Evolutionary conservation across 2,113 vertebrate genomes (phyloP).

Genomic region (Terrapene triunguis): DNA sequence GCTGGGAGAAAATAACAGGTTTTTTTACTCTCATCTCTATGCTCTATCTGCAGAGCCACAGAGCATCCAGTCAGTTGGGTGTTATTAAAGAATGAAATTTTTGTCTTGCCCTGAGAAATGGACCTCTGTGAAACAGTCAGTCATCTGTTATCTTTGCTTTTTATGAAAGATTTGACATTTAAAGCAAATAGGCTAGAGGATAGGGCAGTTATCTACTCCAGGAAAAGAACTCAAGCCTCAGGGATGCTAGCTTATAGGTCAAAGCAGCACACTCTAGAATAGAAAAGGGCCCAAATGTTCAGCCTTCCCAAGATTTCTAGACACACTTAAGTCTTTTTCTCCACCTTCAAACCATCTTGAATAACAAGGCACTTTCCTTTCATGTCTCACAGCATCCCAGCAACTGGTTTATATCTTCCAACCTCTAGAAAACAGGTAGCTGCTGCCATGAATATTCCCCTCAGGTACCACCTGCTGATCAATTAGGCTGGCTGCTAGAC

Average conservation of each 20-base stretch:
- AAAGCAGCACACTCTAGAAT: rapidly evolving
- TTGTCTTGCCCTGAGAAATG: not conserved
- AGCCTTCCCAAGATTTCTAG: not conserved
- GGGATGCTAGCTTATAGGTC: not conserved
- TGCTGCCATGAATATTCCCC: not conserved
- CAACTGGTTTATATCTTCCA: not conserved
- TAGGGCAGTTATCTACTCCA: not conserved
- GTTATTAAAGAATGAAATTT: not conserved
- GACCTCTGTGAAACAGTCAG: not conserved
- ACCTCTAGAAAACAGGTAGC: not conserved
- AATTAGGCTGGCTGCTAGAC: not conserved
- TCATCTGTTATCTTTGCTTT: not conserved
- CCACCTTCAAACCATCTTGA: not conserved
- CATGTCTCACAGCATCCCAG: not conserved
- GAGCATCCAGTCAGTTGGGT: rapidly evolving
- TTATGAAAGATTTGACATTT: not conserved
- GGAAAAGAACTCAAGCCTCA: not conserved
- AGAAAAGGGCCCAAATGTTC: not conserved
- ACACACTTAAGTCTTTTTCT: not conserved
- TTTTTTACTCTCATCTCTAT: not conserved
- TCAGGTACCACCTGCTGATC: not conserved
- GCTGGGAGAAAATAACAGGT: not conserved
- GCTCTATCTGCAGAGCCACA: not conserved
- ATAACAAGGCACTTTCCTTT: not conserved
- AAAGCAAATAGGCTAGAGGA: not conserved